These are phyloP conservation scores for Limnephilus lunatus DNA, from an alignment of 2,888 invertebrate species.

Conservation along the genomic window DNA sequence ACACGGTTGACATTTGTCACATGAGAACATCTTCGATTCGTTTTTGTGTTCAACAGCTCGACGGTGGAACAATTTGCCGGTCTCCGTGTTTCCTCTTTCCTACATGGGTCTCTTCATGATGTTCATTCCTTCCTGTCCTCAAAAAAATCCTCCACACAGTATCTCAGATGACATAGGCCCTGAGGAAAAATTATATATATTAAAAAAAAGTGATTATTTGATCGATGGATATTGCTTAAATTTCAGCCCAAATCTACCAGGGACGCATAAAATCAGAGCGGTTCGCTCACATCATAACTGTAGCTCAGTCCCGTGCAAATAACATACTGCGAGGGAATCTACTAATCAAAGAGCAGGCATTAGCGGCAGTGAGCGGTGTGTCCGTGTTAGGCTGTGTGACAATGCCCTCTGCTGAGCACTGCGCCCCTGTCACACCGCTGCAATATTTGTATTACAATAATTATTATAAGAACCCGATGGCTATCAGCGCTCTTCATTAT, in stretches of 20 bases:
- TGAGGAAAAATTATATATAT: too few relatives aligned
- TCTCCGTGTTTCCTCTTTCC: too few relatives aligned
- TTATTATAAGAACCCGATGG: constrained; percentile 43
- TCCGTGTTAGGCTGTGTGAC: constrained; percentile 33
- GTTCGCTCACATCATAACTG: not conserved
- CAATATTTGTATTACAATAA: constrained; percentile 44
- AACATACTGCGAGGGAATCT: not conserved
- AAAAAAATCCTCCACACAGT: too few relatives aligned
- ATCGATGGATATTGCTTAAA: not conserved
- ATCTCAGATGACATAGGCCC: too few relatives aligned
- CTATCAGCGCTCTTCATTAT: constrained; percentile 49
- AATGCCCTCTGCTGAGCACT: constrained; percentile 22
- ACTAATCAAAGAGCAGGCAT: not conserved
- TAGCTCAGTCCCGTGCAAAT: not conserved
- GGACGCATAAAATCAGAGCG: not conserved
- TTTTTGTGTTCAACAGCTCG: too few relatives aligned
- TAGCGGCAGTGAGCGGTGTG: not conserved
- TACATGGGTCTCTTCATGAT: too few relatives aligned
- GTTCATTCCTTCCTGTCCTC: too few relatives aligned
- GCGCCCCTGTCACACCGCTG: constrained; percentile 4
- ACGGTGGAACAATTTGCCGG: too few relatives aligned
- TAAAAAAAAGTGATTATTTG: too few relatives aligned
- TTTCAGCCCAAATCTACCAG: not conserved
- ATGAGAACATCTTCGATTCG: too few relatives aligned
- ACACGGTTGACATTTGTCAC: too few relatives aligned